phyloP scores from a whole-genome alignment of 2,797 vertebrate genomes.

The Chaetodon trifasciatus region DNA sequence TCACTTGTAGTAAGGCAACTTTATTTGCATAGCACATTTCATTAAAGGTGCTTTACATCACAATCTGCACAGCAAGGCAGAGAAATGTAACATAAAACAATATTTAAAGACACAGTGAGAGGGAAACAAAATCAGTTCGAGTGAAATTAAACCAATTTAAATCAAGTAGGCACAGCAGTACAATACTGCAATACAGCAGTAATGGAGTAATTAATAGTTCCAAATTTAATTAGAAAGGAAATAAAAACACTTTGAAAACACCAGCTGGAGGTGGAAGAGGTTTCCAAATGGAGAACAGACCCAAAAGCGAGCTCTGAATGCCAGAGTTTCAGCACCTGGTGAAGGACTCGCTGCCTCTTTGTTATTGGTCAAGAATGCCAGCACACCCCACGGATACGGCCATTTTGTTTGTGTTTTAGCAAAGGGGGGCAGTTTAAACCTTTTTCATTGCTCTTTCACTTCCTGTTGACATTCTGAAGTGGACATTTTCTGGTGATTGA shows the following conservation, averaged over 20 bases:
- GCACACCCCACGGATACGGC: not conserved
- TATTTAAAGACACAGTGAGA: not conserved
- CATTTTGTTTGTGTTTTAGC: not conserved
- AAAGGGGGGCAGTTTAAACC: not conserved
- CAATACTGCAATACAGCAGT: too few species aligned
- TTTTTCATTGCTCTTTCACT: constrained; percentile 5
- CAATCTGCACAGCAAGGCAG: not conserved
- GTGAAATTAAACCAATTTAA: not conserved
- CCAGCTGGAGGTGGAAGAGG: not conserved
- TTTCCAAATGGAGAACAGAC: not conserved
- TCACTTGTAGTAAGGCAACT: not conserved
- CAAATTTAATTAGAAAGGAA: not conserved
- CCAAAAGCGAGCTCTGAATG: not conserved
- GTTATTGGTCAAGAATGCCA: not conserved
- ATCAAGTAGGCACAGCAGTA: not conserved
- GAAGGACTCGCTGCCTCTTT: not conserved
- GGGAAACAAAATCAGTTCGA: not conserved
- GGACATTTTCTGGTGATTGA: not conserved
- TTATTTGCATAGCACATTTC: not conserved
- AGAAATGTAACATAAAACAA: too few species aligned
- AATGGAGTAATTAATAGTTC: not conserved
- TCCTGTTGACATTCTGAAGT: not conserved
- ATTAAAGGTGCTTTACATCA: not conserved
- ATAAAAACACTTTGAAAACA: not conserved
- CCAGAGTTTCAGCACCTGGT: not conserved